Evolutionary conservation across 2,113 vertebrate genomes (phyloP).

Genomic region (human (Homo sapiens)): GRCh38 chr3:50648001-50648500

Average conservation of each 20-base stretch:
- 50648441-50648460: constrained; percentile 52
- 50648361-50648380: background rate
- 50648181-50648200: background rate
- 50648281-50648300: background rate
- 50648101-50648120: constrained; percentile 53
- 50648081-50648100: background rate
- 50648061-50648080: background rate
- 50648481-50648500: constrained; percentile 19
- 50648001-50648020: constrained; percentile 83
- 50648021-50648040: constrained; percentile 88
- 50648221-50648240: background rate
- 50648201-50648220: background rate
- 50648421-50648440: constrained; percentile 52
- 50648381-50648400: background rate
- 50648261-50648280: background rate
- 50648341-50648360: background rate
- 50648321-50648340: background rate
- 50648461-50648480: constrained; percentile 70
- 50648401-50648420: background rate
- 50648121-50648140: background rate
- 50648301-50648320: background rate
- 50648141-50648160: constrained; percentile 28
- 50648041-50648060: constrained; percentile 77
- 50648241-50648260: background rate
- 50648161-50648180: constrained; percentile 35